Percentiles rank a stretch among this genome's conserved stretches.
These are phyloP conservation scores for Microcebus ravelobensis DNA, from an alignment of 2,113 vertebrate genomes.

Conservation along the genomic window DNA sequence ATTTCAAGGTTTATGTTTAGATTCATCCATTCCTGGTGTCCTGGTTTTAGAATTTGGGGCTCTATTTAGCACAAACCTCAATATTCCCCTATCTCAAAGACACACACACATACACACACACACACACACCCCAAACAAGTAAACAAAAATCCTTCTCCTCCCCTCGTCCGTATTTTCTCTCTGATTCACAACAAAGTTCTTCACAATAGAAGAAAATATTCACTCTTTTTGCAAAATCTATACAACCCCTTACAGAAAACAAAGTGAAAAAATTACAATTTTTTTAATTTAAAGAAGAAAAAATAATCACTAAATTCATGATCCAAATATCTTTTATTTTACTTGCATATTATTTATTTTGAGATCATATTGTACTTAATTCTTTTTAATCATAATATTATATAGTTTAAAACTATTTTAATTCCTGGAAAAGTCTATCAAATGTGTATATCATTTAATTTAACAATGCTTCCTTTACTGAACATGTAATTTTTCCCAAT, in stretches of 20 bases:
- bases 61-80: background rate
- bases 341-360: background rate
- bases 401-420: background rate
- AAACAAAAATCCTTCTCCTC: background rate
- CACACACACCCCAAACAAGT: background rate
- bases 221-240: background rate
- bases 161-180: background rate
- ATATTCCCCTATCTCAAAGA: background rate
- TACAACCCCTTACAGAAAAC: background rate
- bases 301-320: background rate
- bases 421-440: background rate
- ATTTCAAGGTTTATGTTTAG: background rate
- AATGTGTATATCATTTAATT: background rate
- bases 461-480: background rate
- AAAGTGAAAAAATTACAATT: background rate
- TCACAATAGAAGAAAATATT: slow-evolving; percentile 3
- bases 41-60: background rate
- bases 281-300: background rate
- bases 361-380: background rate
- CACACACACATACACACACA: background rate
- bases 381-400: background rate
- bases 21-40: background rate
- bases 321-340: background rate
- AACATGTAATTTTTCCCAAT: background rate
- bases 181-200: background rate